Evolutionary conservation across 2,888 invertebrate species (phyloP).

Genomic region (Peribatodes rhomboidaria): DNA sequence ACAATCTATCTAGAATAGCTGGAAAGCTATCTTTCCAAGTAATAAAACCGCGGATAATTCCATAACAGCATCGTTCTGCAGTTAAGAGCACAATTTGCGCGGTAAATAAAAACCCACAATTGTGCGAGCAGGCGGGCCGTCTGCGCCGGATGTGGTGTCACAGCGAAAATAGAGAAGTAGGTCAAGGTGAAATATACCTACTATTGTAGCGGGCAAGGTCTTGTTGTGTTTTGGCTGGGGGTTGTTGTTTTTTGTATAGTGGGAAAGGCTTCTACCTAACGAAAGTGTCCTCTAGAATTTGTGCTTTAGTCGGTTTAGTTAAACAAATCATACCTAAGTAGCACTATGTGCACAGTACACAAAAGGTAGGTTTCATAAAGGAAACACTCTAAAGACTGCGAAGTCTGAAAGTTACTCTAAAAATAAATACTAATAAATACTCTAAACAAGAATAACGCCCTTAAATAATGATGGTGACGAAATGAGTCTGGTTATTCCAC

Average conservation of each 20-base stretch:
- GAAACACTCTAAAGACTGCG: too few relatives aligned
- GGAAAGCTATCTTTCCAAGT: neutral
- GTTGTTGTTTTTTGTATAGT: neutral
- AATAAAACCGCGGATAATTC: conserved; percentile 12
- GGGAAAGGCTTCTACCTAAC: too few relatives aligned
- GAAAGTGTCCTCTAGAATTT: too few relatives aligned
- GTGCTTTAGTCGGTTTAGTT: too few relatives aligned
- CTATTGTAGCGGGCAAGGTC: neutral
- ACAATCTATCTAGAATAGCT: neutral
- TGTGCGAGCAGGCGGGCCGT: conserved; percentile 49
- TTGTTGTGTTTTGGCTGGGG: neutral
- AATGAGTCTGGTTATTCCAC: too few relatives aligned
- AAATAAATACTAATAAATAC: too few relatives aligned
- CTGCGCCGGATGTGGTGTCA: conserved; percentile 55
- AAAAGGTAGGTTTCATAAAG: too few relatives aligned
- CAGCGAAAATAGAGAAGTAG: conserved; percentile 18
- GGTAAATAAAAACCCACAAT: conserved; percentile 59
- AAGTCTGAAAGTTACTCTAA: too few relatives aligned
- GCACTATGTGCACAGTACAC: too few relatives aligned
- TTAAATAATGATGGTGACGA: too few relatives aligned
- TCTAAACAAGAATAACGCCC: too few relatives aligned
- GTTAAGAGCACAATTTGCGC: conserved; percentile 47
- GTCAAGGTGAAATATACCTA: conserved; percentile 1
- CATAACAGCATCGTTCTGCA: conserved; percentile 9
- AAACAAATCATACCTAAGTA: too few relatives aligned